Conservation (phyloP, 1,140 invertebrate species). For the Melanaphis sacchari region DNA sequence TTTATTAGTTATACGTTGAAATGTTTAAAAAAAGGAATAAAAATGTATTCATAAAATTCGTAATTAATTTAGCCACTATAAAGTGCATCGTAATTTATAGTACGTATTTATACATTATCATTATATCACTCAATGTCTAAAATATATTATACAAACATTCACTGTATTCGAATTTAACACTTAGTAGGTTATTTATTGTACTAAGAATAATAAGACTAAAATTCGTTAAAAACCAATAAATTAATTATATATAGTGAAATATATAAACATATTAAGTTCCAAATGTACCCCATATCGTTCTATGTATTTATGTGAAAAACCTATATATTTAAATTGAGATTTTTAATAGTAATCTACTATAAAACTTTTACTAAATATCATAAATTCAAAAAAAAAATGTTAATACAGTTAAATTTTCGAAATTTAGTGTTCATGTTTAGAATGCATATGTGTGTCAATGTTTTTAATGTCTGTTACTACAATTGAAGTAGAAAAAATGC, state of each 20-base stretch:
- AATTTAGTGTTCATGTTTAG: not conserved
- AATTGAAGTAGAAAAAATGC: no score
- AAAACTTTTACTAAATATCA: not conserved
- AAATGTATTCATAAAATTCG: not conserved
- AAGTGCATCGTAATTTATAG: not conserved
- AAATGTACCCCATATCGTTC: not conserved
- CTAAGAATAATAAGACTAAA: not conserved
- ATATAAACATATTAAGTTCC: not conserved
- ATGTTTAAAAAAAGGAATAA: no score
- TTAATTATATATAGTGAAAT: not conserved
- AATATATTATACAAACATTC: not conserved
- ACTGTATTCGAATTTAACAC: not conserved
- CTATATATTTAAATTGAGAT: not conserved
- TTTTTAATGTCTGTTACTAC: no score
- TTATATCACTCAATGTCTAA: not conserved
- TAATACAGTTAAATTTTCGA: not conserved
- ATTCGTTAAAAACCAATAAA: not conserved
- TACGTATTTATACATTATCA: not conserved
- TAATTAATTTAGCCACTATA: not conserved
- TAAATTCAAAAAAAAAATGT: not conserved
- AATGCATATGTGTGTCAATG: not conserved
- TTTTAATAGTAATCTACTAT: not conserved
- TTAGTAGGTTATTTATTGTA: not conserved
- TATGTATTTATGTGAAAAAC: not conserved
- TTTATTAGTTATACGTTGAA: not conserved